Evolutionary conservation across 2,113 vertebrate species (phyloP), one percentile per base, ranked within the genome.

Genomic region (Daphoenositta chrysoptera): DNA sequence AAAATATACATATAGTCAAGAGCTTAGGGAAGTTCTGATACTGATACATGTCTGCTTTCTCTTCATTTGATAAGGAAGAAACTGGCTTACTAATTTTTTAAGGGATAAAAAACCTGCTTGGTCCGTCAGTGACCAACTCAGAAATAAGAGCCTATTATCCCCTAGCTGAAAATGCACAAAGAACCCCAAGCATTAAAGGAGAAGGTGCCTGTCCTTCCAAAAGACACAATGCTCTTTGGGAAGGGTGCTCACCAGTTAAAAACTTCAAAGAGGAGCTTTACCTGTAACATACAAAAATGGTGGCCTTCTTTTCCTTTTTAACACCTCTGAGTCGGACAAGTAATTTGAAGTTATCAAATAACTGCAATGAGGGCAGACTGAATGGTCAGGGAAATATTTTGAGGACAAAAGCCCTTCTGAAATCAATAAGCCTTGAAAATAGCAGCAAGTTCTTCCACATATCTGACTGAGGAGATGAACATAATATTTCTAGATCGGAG

Each of bases 221-320:
- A 79, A 76, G 13, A 28, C 21, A 51, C 10, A 31, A 28, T 35
- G 8, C 2, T 75, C 9, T 75, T 42, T 65, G 30, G 22, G 8
- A 83, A 45, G 12, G 4, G 4, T 20, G 1, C 11, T 83, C 42
- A 31, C 9, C n/a, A 57, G 9, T 83, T 61, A 66, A 56, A 87
- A 83, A 15, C 4, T 76, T 70, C 53, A 56, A 83, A 87, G 15
- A 42, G 22, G 69, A 83, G 1, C 3, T 83, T 75, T 83, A 31
- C 9, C 4, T 6, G 3, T n/a, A 42, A 27, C 6, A 44, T 12
- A 57, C 1, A 39, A 50, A 56, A 12, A 10, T 21, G 2, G 2
- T 37, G 35, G 5, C 9, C 16, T 73, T 39, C 9, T 30, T 73
- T 45, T 71, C 6, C 15, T n/a, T 83, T 51, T 50, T 51, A 30